Base-by-base conservation (phyloP, 1,140 invertebrate species). In the Brachionus angularis region DNA sequence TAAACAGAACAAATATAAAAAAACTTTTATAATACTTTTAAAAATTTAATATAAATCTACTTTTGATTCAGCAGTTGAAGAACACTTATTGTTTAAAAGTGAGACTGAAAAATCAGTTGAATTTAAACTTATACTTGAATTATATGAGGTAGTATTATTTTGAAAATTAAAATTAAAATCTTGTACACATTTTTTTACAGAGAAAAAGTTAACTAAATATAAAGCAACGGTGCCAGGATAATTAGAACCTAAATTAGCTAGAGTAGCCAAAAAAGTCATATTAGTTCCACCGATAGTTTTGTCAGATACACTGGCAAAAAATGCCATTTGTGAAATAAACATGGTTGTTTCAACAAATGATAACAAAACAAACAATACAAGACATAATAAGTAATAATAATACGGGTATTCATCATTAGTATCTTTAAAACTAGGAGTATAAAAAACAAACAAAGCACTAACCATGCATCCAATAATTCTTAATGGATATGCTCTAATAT, bases 181-280 rank as follows among this genome's bases (percentile, higher is more conserved):
- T 31, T 21, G n/a, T 8, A 16, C 1, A 70, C 47, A 47, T 7
- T 25, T 2, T 50, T 67, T 67, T 31, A 25, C 23, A 23, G 49
- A 34, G 2, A 71, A 33, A 21, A 16, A 52, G 29, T 53, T 71
- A 21, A 71, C 16, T 18, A 71, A 14, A 52, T n/a, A 71, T 14
- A 67, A 31, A 16, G 29, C 42, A 12, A 67, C n/a, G 10, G 62
- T 67, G 12, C 42, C 10, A 1, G 62, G 62, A 5, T 31, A 46
- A 5, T 18, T 67, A 14, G 5, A 7, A 80, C 80, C 96, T 29
- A 99, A 84, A 85, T 99, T 99, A 31, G 87, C 87, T 7, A 98
- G 81, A 0, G 96, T 99, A 78, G 99, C 99, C 1, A 99, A 84
- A 46, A 99, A 84, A 1, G 96, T 99, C 96, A 99, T 99, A 79